Conservation (phyloP, 2,113 vertebrate genomes). For the Parotia lawesii region DNA sequence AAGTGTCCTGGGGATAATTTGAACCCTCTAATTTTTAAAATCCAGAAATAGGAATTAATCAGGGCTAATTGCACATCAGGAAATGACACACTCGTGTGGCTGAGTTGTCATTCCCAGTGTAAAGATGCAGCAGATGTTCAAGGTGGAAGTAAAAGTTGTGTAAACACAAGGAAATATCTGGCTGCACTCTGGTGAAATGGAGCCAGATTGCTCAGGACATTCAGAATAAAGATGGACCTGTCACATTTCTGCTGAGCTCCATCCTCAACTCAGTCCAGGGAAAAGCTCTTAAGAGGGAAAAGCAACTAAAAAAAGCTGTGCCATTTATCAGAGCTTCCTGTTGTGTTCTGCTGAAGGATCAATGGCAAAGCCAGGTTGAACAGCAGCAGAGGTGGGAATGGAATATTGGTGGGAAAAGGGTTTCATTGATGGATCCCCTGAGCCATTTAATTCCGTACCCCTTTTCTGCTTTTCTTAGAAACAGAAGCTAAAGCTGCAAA, state of each 20-base stretch:
- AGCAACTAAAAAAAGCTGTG: background rate
- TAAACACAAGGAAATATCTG: conserved; percentile 25
- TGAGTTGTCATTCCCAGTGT: conserved; percentile 37
- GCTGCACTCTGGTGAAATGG: background rate
- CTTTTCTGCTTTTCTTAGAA: conserved; percentile 69
- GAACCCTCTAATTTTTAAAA: background rate
- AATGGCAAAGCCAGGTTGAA: background rate
- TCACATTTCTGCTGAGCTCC: background rate
- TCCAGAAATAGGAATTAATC: background rate
- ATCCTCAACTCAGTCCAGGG: rapidly evolving
- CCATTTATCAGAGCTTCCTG: background rate
- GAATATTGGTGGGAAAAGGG: background rate
- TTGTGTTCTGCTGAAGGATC: background rate
- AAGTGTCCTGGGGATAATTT: background rate
- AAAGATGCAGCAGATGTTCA: conserved; percentile 27
- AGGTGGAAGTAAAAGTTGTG: conserved; percentile 40
- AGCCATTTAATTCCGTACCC: background rate
- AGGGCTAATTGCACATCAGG: background rate
- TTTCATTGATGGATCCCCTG: background rate
- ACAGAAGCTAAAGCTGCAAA: conserved; percentile 83
- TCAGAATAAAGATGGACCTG: background rate
- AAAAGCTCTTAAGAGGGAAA: conserved; percentile 17
- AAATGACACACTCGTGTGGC: background rate
- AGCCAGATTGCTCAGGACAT: background rate
- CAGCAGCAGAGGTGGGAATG: background rate